Evolutionary conservation across 1,140 invertebrate genomes (phyloP).

Genomic region (Mya arenaria): DNA sequence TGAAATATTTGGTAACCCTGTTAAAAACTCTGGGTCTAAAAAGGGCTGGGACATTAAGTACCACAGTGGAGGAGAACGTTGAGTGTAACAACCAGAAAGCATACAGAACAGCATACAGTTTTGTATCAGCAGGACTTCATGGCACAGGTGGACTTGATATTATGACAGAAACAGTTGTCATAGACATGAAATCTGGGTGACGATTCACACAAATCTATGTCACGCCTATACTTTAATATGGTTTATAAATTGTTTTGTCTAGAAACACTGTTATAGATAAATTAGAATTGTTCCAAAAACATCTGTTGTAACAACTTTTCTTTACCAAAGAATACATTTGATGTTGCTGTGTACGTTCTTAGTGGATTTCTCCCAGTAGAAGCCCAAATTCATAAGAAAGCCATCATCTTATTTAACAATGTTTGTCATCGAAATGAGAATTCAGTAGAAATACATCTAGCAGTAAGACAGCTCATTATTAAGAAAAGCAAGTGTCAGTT

Average conservation of each 20-base stretch:
- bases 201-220: too few relatives aligned
- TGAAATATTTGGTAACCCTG: neutral
- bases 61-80: slow-evolving; percentile 8
- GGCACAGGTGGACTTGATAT: neutral
- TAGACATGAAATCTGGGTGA: neutral
- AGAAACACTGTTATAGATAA: neutral
- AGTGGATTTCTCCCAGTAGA: slow-evolving; percentile 4
- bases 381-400: neutral
- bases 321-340: neutral
- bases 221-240: neutral
- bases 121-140: slow-evolving; percentile 10
- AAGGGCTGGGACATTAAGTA: neutral
- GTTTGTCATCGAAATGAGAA: neutral
- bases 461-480: neutral
- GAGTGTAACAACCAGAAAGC: slow-evolving; percentile 7
- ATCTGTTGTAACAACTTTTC: slow-evolving; percentile 17
- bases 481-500: neutral
- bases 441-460: neutral
- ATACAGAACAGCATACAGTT: slow-evolving; percentile 5
- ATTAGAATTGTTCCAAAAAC: slow-evolving; percentile 2
- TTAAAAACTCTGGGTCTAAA: neutral
- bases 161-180: neutral
- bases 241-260: neutral
- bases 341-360: neutral
- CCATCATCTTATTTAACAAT: slow-evolving; percentile 1